Percentiles rank a stretch among this genome's conserved stretches.
Evolutionary conservation across 2,113 vertebrate genomes (phyloP).

Genomic region (Thunnus maccoyii): DNA sequence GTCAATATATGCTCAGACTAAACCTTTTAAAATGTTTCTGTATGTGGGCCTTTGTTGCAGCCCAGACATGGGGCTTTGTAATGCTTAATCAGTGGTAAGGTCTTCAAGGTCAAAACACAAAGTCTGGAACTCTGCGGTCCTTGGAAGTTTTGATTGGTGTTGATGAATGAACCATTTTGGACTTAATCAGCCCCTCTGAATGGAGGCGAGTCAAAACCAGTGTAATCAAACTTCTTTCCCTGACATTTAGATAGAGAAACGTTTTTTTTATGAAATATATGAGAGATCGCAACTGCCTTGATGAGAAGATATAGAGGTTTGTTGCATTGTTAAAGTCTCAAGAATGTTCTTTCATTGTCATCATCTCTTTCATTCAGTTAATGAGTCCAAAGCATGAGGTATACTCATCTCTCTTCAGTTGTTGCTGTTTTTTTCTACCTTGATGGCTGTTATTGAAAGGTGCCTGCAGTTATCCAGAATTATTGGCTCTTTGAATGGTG

Average conservation of each 20-base stretch:
- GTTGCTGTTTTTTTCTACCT: background rate
- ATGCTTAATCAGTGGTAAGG: background rate
- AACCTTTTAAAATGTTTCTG: conserved; percentile 4
- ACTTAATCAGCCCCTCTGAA: background rate
- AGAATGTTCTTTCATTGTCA: conserved; percentile 10
- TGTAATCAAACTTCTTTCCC: conserved; percentile 16
- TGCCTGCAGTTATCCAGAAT: conserved; percentile 1
- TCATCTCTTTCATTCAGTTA: background rate
- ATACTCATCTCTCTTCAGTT: background rate
- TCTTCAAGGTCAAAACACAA: conserved; percentile 23
- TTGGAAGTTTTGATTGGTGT: conserved; percentile 20
- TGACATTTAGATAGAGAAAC: conserved; percentile 12
- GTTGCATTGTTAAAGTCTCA: background rate
- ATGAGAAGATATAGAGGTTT: background rate
- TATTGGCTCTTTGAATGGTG: conserved; percentile 11
- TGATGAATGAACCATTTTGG: conserved; percentile 13
- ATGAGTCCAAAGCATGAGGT: background rate
- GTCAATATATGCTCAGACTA: conserved; percentile 8
- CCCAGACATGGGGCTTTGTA: background rate
- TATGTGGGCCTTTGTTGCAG: background rate
- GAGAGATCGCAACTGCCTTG: background rate
- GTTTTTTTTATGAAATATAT: background rate
- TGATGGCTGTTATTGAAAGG: conserved; percentile 25
- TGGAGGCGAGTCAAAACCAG: background rate
- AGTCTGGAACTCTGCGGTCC: background rate